These are phyloP conservation scores for Acestrorhynchus altus DNA, from an alignment of 2,797 vertebrate species.

Conservation along the genomic window DNA sequence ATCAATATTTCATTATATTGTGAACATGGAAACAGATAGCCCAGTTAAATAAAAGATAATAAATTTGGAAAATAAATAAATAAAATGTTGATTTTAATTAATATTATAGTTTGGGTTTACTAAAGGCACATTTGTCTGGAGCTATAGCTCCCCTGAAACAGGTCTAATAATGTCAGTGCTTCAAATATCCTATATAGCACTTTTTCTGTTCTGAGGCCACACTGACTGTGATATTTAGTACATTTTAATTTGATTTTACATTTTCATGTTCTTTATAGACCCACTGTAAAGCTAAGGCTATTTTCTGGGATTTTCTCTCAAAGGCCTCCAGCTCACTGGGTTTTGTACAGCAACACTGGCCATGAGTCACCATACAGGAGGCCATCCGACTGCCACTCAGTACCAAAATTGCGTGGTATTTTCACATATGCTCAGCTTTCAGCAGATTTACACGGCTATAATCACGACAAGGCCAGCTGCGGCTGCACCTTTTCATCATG, in stretches of 20 bases:
- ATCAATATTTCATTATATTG: too few species aligned
- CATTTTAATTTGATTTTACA: not conserved
- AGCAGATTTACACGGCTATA: constrained; percentile 48
- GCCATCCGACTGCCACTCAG: not conserved
- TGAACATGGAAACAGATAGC: too few species aligned
- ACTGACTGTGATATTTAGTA: not conserved
- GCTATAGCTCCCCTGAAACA: too few species aligned
- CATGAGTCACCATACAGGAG: constrained; percentile 20
- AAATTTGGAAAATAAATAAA: too few species aligned
- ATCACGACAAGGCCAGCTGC: constrained; percentile 25
- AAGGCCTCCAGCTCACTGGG: not conserved
- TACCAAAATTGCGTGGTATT: constrained; percentile 29
- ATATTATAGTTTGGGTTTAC: too few species aligned
- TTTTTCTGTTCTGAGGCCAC: too few species aligned
- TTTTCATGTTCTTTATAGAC: not conserved
- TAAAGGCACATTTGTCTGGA: too few species aligned
- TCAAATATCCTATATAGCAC: too few species aligned
- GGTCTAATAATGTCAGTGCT: too few species aligned
- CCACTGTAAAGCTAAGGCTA: not conserved
- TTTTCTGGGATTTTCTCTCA: not conserved
- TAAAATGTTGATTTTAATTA: too few species aligned
- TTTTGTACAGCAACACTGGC: not conserved
- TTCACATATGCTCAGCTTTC: constrained; percentile 36
- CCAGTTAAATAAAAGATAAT: too few species aligned
- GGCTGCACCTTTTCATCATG: constrained; percentile 34